Conservation (phyloP, 2,888 invertebrate species). For the Brenthis daphne region DNA sequence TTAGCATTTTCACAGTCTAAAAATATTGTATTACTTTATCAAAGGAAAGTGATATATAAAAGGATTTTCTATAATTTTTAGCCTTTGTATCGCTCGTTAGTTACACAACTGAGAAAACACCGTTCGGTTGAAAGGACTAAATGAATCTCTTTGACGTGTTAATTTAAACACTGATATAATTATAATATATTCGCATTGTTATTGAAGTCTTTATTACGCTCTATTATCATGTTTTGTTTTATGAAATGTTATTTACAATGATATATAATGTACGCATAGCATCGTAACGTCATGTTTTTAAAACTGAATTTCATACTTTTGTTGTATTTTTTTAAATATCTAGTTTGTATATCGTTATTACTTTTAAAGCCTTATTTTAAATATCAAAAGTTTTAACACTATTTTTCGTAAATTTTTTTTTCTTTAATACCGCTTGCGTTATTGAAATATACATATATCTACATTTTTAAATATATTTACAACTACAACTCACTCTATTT, state of each 20-base stretch:
- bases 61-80: slow-evolving; percentile 4
- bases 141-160: slow-evolving; percentile 4
- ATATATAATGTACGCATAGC: neutral
- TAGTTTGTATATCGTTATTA: too few species aligned
- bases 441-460: too few species aligned
- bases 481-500: too few species aligned
- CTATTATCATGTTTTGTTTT: slow-evolving; percentile 13
- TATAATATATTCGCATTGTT: slow-evolving; percentile 1
- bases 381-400: too few species aligned
- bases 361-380: too few species aligned
- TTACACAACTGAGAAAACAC: slow-evolving; percentile 10
- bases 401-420: too few species aligned
- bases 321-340: too few species aligned
- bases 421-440: too few species aligned
- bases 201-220: neutral
- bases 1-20: too few species aligned
- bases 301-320: neutral
- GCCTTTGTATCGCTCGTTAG: slow-evolving; percentile 3
- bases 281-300: neutral
- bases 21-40: neutral
- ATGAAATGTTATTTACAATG: neutral
- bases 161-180: slow-evolving; percentile 2
- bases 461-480: too few species aligned
- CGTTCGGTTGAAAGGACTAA: neutral
- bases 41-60: neutral